Evolutionary conservation across 2,888 invertebrate genomes (phyloP), one percentile per base, ranked within the genome.

Genomic region (Drosophila histrio): DNA sequence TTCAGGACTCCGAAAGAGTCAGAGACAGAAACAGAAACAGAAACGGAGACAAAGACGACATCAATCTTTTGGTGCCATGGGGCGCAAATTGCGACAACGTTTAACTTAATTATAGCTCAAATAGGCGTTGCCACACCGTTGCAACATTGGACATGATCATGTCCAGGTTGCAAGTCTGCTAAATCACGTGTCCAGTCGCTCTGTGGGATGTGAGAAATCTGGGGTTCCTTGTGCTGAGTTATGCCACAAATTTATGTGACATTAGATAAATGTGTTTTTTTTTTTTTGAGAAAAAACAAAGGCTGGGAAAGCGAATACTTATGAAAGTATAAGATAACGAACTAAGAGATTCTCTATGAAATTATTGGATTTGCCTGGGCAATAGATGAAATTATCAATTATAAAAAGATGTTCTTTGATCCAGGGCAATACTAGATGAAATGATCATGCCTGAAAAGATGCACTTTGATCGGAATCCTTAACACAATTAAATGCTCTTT

Each of bases 101-200:
- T 87, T 87, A 89, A 87, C 87, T 87, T 89, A 87, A 89, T 87
- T 89, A 83, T 73, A 74, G 77, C 79, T 72, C 77, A 87, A 87
- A 89, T 89, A 87, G 89, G 87, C 87, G 87, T 87, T 78, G 66
- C 78, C 71, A 67, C 76, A 78, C 49, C 30, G 49, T 39, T 39
- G 32, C 58, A 59, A 43, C 59, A 36, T 60, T 66, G 52, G 26
- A 52, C 85, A 72, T 78, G 80, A 78, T 68, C 78, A 85, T 80
- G 81, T 68, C 70, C 86, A 74, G 68, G 65, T 46, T 17, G 53
- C 63, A 67, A 60, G 56, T 66, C 58, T 60, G 62, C 60, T 66
- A 57, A 79, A 79, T 69, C 52, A 69, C 69, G 47, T 50, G 49
- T 44, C 39, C 39, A 41, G 41, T 11, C 30, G 15, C 9, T 24